These are phyloP conservation scores for Venustoraphidia nigricollis DNA, from an alignment of 2,888 invertebrate genomes.

Conservation along the genomic window DNA sequence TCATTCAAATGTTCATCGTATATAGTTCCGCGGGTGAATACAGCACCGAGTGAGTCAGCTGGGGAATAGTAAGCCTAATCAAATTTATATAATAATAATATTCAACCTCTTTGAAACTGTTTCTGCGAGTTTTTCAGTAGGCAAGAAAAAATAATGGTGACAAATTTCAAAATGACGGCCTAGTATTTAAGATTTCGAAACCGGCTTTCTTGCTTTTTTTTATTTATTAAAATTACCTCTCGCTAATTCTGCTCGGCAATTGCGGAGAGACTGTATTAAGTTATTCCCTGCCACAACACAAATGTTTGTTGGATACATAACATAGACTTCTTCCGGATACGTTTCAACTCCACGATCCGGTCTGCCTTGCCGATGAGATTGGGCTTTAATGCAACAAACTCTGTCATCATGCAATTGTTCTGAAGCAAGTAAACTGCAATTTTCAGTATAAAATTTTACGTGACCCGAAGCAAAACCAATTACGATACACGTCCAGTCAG, in stretches of 20 bases:
- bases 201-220: no score
- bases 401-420: slow-evolving; percentile 75
- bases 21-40: no score
- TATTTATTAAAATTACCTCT: slow-evolving; percentile 38
- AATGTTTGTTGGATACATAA: slow-evolving; percentile 53
- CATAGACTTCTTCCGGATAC: slow-evolving; percentile 52
- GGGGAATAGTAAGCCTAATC: no score
- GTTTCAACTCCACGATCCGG: slow-evolving; percentile 24
- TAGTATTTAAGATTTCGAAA: no score
- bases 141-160: no score
- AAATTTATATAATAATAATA: no score
- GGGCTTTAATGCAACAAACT: slow-evolving; percentile 65
- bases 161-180: no score
- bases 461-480: slow-evolving; percentile 76
- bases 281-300: slow-evolving; percentile 63
- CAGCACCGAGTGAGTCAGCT: no score
- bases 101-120: no score
- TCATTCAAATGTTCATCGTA: no score
- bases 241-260: slow-evolving; percentile 62
- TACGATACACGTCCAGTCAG: slow-evolving; percentile 88
- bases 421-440: slow-evolving; percentile 61
- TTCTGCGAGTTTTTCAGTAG: no score
- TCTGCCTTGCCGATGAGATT: slow-evolving; percentile 40
- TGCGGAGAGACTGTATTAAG: slow-evolving; percentile 63
- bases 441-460: slow-evolving; percentile 79